A percentile compares a stretch with the other conserved stretches of the same genome.
Evolutionary conservation across 2,113 vertebrate species (phyloP).

Genomic region (Forbesichthys agassizii): DNA sequence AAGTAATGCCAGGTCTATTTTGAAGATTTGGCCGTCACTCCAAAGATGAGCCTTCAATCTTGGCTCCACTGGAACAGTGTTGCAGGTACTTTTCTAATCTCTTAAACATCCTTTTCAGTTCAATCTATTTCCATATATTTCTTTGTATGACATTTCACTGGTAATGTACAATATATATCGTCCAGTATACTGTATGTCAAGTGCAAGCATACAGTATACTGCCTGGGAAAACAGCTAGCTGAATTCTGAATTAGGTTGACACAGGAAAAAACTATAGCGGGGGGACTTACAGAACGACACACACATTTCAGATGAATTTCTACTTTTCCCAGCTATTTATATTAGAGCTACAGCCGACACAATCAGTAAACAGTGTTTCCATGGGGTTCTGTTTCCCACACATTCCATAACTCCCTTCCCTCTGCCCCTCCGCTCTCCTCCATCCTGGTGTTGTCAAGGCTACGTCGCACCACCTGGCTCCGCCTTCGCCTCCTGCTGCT

Average conservation of each 20-base stretch:
- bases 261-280: too few species aligned
- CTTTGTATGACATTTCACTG: too few species aligned
- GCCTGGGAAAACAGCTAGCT: too few species aligned
- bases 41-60: constrained; percentile 80
- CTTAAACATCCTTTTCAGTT: neutral
- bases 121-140: neutral
- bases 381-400: neutral
- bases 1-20: constrained; percentile 5
- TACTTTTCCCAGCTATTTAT: too few species aligned
- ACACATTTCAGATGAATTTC: too few species aligned
- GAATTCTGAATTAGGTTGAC: too few species aligned
- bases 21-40: constrained; percentile 84
- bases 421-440: neutral
- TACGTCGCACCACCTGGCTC: constrained; percentile 78
- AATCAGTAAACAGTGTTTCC: neutral
- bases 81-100: constrained; percentile 73
- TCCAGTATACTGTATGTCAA: too few species aligned
- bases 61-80: constrained; percentile 80
- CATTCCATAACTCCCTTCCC: too few species aligned
- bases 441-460: constrained; percentile 54
- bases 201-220: too few species aligned
- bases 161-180: too few species aligned
- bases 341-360: too few species aligned
- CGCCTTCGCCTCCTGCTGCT: constrained; percentile 75
- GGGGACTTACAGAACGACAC: too few species aligned